These are phyloP conservation scores for Wiebesia pumilae DNA, from an alignment of 1,140 invertebrate genomes.

Conservation along the genomic window DNA sequence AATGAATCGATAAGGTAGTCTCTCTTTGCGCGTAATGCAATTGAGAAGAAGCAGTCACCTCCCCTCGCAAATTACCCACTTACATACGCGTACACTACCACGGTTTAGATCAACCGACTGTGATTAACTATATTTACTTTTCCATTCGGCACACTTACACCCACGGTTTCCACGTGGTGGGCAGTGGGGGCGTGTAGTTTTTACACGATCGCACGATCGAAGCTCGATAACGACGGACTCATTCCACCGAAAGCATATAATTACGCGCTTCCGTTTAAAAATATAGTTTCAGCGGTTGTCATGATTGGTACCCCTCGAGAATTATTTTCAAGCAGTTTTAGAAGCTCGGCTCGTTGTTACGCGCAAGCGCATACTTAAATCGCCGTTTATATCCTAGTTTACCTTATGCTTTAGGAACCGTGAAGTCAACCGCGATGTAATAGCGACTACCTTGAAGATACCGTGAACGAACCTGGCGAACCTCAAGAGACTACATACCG, in stretches of 20 bases:
- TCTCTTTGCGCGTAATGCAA: background rate
- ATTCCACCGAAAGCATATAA: conserved; percentile 8
- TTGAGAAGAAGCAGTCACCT: background rate
- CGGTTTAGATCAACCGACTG: background rate
- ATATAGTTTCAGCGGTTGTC: background rate
- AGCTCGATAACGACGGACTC: background rate
- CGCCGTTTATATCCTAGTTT: background rate
- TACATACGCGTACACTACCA: background rate
- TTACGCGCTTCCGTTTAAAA: conserved; percentile 13
- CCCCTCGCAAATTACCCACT: background rate
- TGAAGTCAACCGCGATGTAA: background rate
- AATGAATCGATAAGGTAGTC: background rate
- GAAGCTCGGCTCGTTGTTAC: background rate
- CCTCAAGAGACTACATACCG: too few relatives aligned
- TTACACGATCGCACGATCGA: conserved; percentile 15
- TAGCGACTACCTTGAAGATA: too few relatives aligned
- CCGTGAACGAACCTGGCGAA: too few relatives aligned
- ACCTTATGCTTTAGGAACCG: background rate
- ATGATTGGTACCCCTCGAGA: conserved; percentile 17
- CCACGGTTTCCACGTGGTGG: background rate
- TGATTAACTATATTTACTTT: conserved; percentile 17
- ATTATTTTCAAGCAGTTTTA: background rate
- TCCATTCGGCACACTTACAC: background rate
- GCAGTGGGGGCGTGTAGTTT: background rate
- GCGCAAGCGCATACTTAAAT: background rate